These are phyloP conservation scores for Tuberolachnus salignus DNA, from an alignment of 2,888 invertebrate species.

Conservation along the genomic window DNA sequence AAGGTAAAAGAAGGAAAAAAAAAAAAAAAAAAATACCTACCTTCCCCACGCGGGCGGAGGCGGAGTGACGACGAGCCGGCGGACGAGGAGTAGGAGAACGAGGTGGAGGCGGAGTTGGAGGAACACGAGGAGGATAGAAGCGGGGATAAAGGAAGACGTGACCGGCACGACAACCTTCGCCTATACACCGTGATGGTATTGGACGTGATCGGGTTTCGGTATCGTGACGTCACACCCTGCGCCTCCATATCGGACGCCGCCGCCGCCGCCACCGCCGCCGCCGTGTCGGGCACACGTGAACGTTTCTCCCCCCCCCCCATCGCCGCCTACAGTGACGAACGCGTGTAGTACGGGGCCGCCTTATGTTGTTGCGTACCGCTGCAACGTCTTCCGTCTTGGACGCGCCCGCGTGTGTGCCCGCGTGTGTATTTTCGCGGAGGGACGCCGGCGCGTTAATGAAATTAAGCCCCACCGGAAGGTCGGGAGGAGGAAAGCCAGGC, in stretches of 20 bases:
- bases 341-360: no score
- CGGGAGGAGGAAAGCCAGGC: neutral
- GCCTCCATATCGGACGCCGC: neutral
- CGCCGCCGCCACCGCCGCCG: neutral
- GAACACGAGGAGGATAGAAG: neutral
- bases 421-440: constrained; percentile 1
- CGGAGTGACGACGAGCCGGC: neutral
- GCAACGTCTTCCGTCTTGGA: neutral
- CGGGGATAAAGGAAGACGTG: constrained; percentile 54
- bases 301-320: constrained; percentile 4
- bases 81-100: neutral
- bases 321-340: constrained; percentile 30
- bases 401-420: neutral
- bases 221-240: constrained; percentile 54
- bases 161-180: constrained; percentile 54
- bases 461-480: constrained; percentile 36
- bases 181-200: constrained; percentile 16
- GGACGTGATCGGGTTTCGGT: constrained; percentile 57
- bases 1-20: constrained; percentile 31
- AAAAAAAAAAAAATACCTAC: constrained; percentile 15
- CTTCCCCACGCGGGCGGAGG: no score
- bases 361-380: neutral
- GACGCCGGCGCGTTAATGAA: constrained; percentile 53
- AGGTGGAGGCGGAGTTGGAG: neutral
- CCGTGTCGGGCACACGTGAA: constrained; percentile 30